Evolutionary conservation across 1,140 invertebrate genomes (phyloP).

Genomic region (Drosophila pachea): DNA sequence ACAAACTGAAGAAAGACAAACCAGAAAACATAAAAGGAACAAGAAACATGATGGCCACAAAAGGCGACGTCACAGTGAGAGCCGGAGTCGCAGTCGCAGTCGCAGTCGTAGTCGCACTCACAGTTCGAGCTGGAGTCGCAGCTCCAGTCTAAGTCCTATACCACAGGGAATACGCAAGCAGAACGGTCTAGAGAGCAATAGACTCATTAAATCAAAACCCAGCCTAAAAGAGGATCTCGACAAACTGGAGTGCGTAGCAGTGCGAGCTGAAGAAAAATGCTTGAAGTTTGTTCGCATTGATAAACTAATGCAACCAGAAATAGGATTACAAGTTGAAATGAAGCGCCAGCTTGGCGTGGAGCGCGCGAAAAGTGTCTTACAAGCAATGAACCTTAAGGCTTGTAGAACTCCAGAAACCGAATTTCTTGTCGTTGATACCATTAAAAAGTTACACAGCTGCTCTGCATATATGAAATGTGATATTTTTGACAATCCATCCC

Average conservation of each 20-base stretch:
- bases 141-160: neutral
- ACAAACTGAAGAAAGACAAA: conserved; percentile 22
- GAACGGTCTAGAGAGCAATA: neutral
- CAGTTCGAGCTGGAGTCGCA: neutral
- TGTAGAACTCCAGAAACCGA: conserved; percentile 23
- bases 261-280: conserved; percentile 12
- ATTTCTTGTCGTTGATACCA: conserved; percentile 50
- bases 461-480: conserved; percentile 15
- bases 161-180: neutral
- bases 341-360: conserved; percentile 30
- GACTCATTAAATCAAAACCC: neutral
- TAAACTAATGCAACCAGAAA: conserved; percentile 10
- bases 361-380: conserved; percentile 22
- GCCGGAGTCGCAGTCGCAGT: neutral
- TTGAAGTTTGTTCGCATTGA: conserved; percentile 10
- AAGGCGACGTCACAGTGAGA: conserved; percentile 19
- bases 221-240: neutral
- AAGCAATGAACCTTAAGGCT: conserved; percentile 1
- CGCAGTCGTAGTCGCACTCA: neutral
- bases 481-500: conserved; percentile 55
- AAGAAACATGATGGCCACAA: conserved; percentile 19
- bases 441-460: conserved; percentile 36
- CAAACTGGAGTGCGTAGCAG: conserved; percentile 10
- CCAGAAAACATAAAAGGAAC: conserved; percentile 45
- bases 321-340: neutral